A percentile compares a stretch with the other conserved stretches of the same genome.
phyloP scores from a whole-genome alignment of 1,140 invertebrate genomes.

The Euwallacea fornicatus region DNA sequence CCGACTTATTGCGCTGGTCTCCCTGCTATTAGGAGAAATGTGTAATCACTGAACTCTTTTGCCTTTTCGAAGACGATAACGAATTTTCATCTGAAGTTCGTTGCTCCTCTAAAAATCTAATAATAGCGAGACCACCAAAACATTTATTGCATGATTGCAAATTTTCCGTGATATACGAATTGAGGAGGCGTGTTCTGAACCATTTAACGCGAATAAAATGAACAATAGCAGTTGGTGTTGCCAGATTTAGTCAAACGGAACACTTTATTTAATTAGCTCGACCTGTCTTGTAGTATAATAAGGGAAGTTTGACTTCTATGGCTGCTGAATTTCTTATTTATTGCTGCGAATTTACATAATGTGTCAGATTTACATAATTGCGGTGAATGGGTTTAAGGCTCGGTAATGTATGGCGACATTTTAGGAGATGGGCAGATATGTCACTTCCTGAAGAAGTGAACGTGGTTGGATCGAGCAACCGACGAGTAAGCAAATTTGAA shows the following conservation, averaged over 20 bases:
- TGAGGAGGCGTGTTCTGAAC: conserved; percentile 28
- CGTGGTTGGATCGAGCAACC: too few species aligned
- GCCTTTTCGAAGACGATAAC: neutral
- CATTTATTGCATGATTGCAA: conserved; percentile 35
- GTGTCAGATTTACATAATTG: too few species aligned
- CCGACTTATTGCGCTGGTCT: neutral
- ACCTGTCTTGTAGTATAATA: neutral
- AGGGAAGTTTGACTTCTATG: too few species aligned
- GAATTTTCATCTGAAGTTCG: conserved; percentile 16
- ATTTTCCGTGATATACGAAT: conserved; percentile 30
- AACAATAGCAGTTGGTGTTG: conserved; percentile 6
- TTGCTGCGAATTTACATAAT: too few species aligned
- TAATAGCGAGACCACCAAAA: conserved; percentile 23
- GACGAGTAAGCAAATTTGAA: too few species aligned
- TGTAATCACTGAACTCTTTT: too few species aligned
- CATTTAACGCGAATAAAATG: conserved; percentile 11
- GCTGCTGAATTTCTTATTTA: too few species aligned
- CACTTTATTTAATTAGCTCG: neutral
- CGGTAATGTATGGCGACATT: too few species aligned
- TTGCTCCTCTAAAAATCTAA: conserved; percentile 22
- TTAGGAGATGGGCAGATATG: too few species aligned
- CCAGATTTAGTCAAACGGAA: conserved; percentile 10
- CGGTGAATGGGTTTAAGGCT: too few species aligned
- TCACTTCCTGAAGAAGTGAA: too few species aligned
- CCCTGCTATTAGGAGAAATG: too few species aligned